Evolutionary conservation across 2,888 invertebrate genomes (phyloP), one percentile per base, ranked within the genome.

Genomic region (Ectropis crepuscularia): DNA sequence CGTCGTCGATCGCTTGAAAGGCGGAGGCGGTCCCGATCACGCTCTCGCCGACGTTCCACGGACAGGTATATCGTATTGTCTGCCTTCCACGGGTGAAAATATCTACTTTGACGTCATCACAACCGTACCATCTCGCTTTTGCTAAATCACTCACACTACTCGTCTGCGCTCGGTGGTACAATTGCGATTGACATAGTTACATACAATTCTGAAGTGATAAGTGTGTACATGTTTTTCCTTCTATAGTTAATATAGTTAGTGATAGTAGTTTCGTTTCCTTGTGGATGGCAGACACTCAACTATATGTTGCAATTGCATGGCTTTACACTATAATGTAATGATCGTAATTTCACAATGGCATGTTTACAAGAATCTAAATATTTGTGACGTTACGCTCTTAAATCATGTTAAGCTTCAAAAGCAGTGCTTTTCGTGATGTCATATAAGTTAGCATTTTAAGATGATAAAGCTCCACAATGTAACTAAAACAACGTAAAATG

Each of bases 1-100:
- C 89, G 93, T 80, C 90, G 93, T 73, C 89, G 93, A 75, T 93
- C 93, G 73, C 81, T 92, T 74, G 93, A 92, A 77, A 86, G 89
- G 74, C 89, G 92, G 73, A 85, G 90, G 72, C 85, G 93, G 63
- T 86, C 94, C 46, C 89, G 89, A 69, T 89, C 92, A 68, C 89
- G 90, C 76, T 89, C 92, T 78, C 88, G 90, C 75, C 85, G 92
- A 81, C 92, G 92, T 84, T 86, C 92, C 66, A 86, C 86, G 79
- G 90, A 92, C 78, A 92, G 92, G 92, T 93, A 87, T 83, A 51
- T 64, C 60, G 68, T 64, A 70, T 68, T 28, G 46, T 47, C n/a
- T 8, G 55, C 16, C 6, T 55, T 28, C 12, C 55, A 55, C 38
- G 41, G 47, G 45, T 53, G 2, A 0, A 53, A 10, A 6, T 42